These are phyloP conservation scores for Athene noctua DNA, from an alignment of 2,113 vertebrate species.

Conservation along the genomic window DNA sequence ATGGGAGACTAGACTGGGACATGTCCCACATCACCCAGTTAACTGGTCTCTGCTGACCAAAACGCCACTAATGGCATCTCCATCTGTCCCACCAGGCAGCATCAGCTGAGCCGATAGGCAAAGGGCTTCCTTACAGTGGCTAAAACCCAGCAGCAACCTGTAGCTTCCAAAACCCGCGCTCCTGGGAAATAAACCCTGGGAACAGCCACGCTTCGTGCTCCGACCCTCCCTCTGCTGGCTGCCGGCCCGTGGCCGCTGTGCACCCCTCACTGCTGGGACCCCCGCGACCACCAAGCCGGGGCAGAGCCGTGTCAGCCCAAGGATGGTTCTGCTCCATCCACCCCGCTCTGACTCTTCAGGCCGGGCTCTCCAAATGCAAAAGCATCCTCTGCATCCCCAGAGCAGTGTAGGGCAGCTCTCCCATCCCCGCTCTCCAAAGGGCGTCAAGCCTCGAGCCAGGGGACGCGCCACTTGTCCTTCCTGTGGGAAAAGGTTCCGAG, in stretches of 20 bases:
- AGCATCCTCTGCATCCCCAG: not conserved
- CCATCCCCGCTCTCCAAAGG: not conserved
- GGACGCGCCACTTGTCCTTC: not conserved
- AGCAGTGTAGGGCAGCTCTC: not conserved
- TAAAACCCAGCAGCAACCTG: not conserved
- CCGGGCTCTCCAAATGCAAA: not conserved
- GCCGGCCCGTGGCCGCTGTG: fast-evolving
- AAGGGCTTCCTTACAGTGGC: not conserved
- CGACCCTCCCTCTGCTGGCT: not conserved
- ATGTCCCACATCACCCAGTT: not conserved
- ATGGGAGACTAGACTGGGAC: not conserved
- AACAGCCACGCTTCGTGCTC: fast-evolving
- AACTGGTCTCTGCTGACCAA: not conserved
- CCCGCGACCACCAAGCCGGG: fast-evolving
- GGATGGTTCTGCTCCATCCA: not conserved
- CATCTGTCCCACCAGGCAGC: not conserved
- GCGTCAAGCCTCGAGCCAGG: fast-evolving
- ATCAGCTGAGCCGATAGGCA: not conserved
- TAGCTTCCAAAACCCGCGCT: not conserved
- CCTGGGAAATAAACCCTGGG: not conserved
- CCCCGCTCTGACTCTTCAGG: not conserved
- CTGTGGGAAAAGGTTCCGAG: not conserved
- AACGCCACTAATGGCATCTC: not conserved
- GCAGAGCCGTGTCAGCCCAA: fast-evolving
- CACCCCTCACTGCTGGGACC: not conserved